phyloP scores from a whole-genome alignment of 2,797 vertebrate species.

The Takifugu rubripes region DNA sequence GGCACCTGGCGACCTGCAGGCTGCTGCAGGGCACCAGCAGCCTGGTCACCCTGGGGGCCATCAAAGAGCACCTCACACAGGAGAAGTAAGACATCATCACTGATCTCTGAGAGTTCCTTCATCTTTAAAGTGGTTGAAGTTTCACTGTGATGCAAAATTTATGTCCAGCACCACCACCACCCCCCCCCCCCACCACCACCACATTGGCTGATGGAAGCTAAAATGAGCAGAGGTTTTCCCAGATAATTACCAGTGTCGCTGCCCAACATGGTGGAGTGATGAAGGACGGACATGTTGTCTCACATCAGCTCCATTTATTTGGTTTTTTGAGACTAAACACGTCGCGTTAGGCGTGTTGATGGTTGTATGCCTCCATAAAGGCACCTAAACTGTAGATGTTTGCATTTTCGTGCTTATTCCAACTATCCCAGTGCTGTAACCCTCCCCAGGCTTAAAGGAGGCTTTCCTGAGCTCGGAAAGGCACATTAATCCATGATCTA shows the following conservation, averaged over 20 bases:
- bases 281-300: no score
- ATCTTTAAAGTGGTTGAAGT: no score
- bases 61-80: constrained; percentile 72
- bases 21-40: constrained; percentile 71
- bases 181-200: background rate
- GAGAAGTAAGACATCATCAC: constrained; percentile 79
- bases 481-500: constrained; percentile 75
- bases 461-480: constrained; percentile 68
- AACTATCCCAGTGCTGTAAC: background rate
- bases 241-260: no score
- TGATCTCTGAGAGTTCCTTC: no score
- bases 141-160: no score
- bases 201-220: background rate
- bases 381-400: no score
- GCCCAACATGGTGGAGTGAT: no score
- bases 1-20: constrained; percentile 89
- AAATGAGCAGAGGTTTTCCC: background rate
- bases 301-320: no score
- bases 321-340: no score
- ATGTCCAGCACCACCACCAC: no score
- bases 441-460: constrained; percentile 58
- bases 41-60: constrained; percentile 70
- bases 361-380: no score
- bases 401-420: background rate
- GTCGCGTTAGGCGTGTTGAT: no score